Base-by-base conservation (phyloP, 2,888 invertebrate species). In the Hemithea aestivaria region DNA sequence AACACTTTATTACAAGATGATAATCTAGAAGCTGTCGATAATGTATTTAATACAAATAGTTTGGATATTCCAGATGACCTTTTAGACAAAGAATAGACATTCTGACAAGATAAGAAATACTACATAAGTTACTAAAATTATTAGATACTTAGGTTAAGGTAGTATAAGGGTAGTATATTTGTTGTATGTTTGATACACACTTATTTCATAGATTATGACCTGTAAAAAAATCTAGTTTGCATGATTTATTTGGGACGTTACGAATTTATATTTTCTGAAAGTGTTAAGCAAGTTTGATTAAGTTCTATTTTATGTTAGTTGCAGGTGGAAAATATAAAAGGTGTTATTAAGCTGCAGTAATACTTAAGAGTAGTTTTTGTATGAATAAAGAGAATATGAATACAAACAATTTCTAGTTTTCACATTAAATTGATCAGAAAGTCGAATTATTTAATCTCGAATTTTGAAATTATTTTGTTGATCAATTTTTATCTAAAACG, bases 1-100 rank as follows among this genome's bases (percentile, higher is more conserved):
- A 73, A 82, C 43, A 69, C 58, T 40, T 62, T 81, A 33, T 56
- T 82, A 33, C 73, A 74, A 45, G 78, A 70, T 44, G 74, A 75
- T 42, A 64, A 55, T 40, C 48, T 50, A 36, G 59, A 49, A 12
- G 63, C 45, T 39, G 37, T 39, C 6, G 42, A 41, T 30, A 43
- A 40, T 25, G 32, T 48, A 12, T 35, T 31, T 5, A 40, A 41
- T 33, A 11, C 27, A 16, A 41, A 34, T 26, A 42, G 33, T 26
- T 10, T 37, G 48, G 48, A 53, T 39, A 42, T 49, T 23, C 26
- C 45, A 12, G 25, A 36, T 9, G 20, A 20, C 9, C 27, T 25
- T 27, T 29, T n/a, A 31, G 24, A 23, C 2, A 33, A 36, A 29
- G 6, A 33, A 21, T 42, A 33, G 10, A 22, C 12, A 21, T 20